Evolutionary conservation across 2,888 invertebrate species (phyloP), one percentile per base, ranked within the genome.

Genomic region (Brachyopa scutellaris): DNA sequence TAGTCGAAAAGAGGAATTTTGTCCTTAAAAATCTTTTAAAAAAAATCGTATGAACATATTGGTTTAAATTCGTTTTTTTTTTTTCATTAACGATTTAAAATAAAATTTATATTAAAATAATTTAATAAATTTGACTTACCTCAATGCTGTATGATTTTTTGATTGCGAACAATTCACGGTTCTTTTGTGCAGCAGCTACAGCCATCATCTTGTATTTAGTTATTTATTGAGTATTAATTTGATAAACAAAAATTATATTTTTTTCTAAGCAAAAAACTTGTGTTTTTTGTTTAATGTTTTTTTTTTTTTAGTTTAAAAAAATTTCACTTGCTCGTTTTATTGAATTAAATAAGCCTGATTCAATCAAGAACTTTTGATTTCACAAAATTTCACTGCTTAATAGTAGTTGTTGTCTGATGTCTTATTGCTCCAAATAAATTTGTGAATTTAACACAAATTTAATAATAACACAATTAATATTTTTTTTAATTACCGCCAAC

Each of bases 81-180:
- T n/a, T n/a, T n/a, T n/a, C n/a, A n/a, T n/a, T n/a, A n/a, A n/a
- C n/a, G n/a, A n/a, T n/a, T n/a, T n/a, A n/a, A n/a, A n/a, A n/a
- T n/a, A n/a, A n/a, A n/a, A n/a, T n/a, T n/a, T n/a, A n/a, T n/a
- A n/a, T n/a, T n/a, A n/a, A n/a, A n/a, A n/a, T n/a, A n/a, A n/a
- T n/a, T n/a, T n/a, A n/a, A n/a, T n/a, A n/a, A n/a, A n/a, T n/a
- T n/a, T n/a, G n/a, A 92, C 95, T 95, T 92, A 97, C 97, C 96
- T 97, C 97, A 91, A 97, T 97, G 93, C 97, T 97, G 94, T 97
- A 97, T 86, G 97, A 97, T 91, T 97, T 97, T 93, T 97, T 97
- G 93, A 97, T 97, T 91, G 97, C 97, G 93, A 97, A 97, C 95
- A 97, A 95, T 92, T 97, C 97, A 91, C 97, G 95, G 92, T 96